phyloP scores from a whole-genome alignment of 2,888 invertebrate species.

The Serrognathus titanus region DNA sequence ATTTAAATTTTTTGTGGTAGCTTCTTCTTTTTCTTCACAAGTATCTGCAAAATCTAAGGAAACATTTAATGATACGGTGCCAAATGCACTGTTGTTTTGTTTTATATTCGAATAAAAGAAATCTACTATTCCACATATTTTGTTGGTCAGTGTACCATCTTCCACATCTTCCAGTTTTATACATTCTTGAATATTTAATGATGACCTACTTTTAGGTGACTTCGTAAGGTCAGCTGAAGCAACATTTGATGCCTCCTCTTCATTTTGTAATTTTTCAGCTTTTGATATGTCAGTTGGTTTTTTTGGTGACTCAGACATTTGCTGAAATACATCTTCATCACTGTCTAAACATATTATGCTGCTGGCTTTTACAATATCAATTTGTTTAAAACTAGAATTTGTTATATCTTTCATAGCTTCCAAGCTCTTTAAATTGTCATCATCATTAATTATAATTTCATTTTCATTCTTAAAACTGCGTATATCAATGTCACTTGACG shows the following conservation, averaged over 20 bases:
- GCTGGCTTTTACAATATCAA: too few relatives aligned
- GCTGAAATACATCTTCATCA: constrained; percentile 1
- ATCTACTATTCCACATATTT: constrained; percentile 35
- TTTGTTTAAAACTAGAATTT: too few relatives aligned
- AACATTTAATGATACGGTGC: constrained; percentile 37
- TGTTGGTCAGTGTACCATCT: constrained; percentile 31
- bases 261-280: not conserved
- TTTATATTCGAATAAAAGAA: constrained; percentile 35
- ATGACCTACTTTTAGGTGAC: constrained; percentile 27
- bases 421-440: constrained; percentile 20
- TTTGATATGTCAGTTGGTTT: not conserved
- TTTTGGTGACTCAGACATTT: not conserved
- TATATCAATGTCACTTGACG: constrained; percentile 17
- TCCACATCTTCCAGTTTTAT: constrained; percentile 33
- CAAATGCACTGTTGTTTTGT: constrained; percentile 28
- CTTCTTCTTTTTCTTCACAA: not conserved
- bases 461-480: not conserved
- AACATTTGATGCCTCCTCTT: constrained; percentile 18
- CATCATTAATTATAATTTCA: constrained; percentile 15
- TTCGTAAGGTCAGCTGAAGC: constrained; percentile 4
- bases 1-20: not conserved
- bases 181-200: constrained; percentile 40
- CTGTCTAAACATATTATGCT: constrained; percentile 15
- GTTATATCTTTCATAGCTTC: not conserved
- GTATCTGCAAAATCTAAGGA: constrained; percentile 24